Conservation (phyloP, 2,113 vertebrate genomes). For the Sander lucioperca region DNA sequence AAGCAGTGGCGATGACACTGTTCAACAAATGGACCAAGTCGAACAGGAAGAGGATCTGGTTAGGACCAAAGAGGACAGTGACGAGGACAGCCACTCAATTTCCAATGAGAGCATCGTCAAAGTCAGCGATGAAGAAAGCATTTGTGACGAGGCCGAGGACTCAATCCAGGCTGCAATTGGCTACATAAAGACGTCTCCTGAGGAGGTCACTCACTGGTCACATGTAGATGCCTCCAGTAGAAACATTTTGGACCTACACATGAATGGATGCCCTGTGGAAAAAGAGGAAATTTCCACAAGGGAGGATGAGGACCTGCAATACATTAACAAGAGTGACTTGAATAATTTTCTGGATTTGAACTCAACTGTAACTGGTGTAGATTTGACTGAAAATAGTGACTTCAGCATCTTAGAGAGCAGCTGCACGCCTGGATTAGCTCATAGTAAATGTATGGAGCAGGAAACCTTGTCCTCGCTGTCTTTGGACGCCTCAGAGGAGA, state of each 20-base stretch:
- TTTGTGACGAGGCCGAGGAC: constrained; percentile 33
- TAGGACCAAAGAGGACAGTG: not conserved
- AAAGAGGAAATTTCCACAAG: not conserved
- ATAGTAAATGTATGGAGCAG: not conserved
- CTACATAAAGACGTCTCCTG: constrained; percentile 2
- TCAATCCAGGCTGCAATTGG: constrained; percentile 6
- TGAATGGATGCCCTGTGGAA: constrained; percentile 25
- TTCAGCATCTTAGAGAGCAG: constrained; percentile 64
- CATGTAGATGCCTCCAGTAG: constrained; percentile 2
- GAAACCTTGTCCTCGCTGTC: constrained; percentile 18
- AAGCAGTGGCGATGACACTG: fast-evolving
- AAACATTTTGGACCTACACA: constrained; percentile 42
- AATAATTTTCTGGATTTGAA: constrained; percentile 21
- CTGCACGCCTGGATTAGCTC: constrained; percentile 1
- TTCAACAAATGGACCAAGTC: not conserved
- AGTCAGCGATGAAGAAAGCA: constrained; percentile 69
- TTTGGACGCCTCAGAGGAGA: constrained; percentile 37
- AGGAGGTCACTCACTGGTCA: constrained; percentile 34
- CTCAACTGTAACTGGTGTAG: constrained; percentile 13
- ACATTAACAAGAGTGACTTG: not conserved
- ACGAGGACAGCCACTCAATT: constrained; percentile 53
- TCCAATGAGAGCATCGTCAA: constrained; percentile 69
- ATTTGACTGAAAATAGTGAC: constrained; percentile 60
- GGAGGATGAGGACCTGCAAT: constrained; percentile 1
- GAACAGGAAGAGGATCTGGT: constrained; percentile 13